Evolutionary conservation across 1,140 invertebrate genomes (phyloP), one percentile per base, ranked within the genome.

Genomic region (Euglossa dilemma): DNA sequence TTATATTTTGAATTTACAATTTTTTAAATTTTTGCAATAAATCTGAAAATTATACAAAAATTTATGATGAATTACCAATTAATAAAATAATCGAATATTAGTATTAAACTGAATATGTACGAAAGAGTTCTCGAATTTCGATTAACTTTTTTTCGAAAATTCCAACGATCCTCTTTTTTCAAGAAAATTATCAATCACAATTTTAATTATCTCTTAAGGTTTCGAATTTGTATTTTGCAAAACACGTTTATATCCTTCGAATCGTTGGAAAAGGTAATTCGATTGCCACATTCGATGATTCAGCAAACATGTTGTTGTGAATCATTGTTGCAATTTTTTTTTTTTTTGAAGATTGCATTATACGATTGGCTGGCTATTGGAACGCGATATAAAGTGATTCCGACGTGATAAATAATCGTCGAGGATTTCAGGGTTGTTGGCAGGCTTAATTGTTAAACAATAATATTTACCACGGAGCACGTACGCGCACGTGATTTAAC

Each of bases 271-370:
- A 50, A 36, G 50, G 14, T 74, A 59, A 9, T 2, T 8, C 12
- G 56, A 61, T 76, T 76, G 59, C 59, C 9, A 76, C 59, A 76
- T 28, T 52, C 23, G 7, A n/a, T 43, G 74, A 76, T 76, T 76
- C 74, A 64, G 8, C n/a, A 0, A 14, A 6, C 7, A 61, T 11
- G 36, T 43, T 28, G 11, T 76, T 52, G 5, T 16, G 50, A 52
- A 52, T 16, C 50, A 16, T 14, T 28, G 61, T 71, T 20, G 2
- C 18, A 50, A 23, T 72, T 59, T 52, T 16, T 16, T 11, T 50
- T 45, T n/a, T 43, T 36, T 50, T 67, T 43, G 6, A 6, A 14
- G 43, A 45, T n/a, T 45, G 14, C 6, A n/a, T 8, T 20, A 0
- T n/a, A 16, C 20, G 23, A 14, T n/a, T 8, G 2, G 11, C 18